phyloP scores from a whole-genome alignment of 2,888 invertebrate species.

The Neocrepidodera transversa region DNA sequence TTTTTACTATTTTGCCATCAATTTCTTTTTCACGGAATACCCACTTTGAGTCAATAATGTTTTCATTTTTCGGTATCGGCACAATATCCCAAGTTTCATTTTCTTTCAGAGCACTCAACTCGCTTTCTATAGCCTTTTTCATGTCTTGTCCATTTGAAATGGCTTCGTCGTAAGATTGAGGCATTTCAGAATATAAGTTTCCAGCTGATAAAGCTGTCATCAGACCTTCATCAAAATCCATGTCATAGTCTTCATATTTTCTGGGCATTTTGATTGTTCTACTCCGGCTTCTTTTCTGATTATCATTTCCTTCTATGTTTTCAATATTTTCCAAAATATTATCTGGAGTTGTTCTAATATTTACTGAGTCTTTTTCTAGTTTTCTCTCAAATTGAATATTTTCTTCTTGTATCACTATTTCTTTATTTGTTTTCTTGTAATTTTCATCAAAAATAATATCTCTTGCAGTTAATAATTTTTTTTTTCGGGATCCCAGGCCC shows the following conservation, averaged over 20 bases:
- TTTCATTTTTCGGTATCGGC: conserved; percentile 22
- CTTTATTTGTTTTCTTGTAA: neutral
- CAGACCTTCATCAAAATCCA: conserved; percentile 8
- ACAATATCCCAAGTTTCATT: conserved; percentile 40
- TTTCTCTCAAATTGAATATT: conserved; percentile 4
- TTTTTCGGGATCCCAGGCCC: conserved; percentile 27
- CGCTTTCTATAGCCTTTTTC: conserved; percentile 36
- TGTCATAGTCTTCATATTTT: conserved; percentile 29
- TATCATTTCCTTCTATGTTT: neutral
- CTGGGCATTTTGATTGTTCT: conserved; percentile 26
- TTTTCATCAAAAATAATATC: conserved; percentile 34
- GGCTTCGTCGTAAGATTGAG: conserved; percentile 34
- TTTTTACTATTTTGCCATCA: conserved; percentile 32
- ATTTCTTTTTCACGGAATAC: conserved; percentile 35
- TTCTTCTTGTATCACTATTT: neutral
- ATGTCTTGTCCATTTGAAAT: conserved; percentile 23
- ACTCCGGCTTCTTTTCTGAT: conserved; percentile 20
- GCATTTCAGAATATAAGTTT: conserved; percentile 31
- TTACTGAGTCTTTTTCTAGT: neutral
- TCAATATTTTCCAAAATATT: conserved; percentile 1
- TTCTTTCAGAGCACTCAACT: conserved; percentile 34
- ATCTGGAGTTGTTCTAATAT: conserved; percentile 4
- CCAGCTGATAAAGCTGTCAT: conserved; percentile 23
- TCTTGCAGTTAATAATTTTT: conserved; percentile 24
- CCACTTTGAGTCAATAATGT: conserved; percentile 41